A percentile compares a stretch with the other conserved stretches of the same genome.
Evolutionary conservation across 2,113 vertebrate genomes (phyloP).

Genomic region (Xyliphius kryptos): DNA sequence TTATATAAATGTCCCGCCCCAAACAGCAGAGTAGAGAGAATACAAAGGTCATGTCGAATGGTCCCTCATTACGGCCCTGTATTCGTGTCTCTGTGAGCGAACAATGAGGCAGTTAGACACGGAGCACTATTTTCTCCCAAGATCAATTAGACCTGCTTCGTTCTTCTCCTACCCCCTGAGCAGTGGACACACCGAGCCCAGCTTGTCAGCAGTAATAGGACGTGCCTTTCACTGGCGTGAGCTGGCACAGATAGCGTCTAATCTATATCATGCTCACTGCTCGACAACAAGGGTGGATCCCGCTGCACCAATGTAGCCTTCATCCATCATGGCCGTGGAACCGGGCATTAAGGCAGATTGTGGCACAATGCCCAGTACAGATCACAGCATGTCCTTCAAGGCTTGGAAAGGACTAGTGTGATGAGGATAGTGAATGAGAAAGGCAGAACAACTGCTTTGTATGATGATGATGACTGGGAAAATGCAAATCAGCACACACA

Average conservation of each 20-base stretch:
- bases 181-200: slow-evolving; percentile 10
- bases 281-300: slow-evolving; percentile 27
- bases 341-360: no score
- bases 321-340: slow-evolving; percentile 38
- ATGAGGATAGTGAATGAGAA: no score
- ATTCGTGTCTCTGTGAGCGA: slow-evolving; percentile 31
- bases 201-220: slow-evolving; percentile 30
- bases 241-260: slow-evolving; percentile 34
- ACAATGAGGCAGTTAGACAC: slow-evolving; percentile 32
- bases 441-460: neutral
- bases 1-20: no score
- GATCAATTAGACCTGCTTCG: slow-evolving; percentile 38
- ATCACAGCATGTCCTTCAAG: slow-evolving; percentile 29
- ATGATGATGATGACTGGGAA: no score
- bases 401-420: slow-evolving; percentile 8
- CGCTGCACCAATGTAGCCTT: slow-evolving; percentile 15
- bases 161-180: slow-evolving; percentile 14
- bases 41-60: slow-evolving; percentile 25
- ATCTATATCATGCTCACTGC: slow-evolving; percentile 38
- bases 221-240: slow-evolving; percentile 22
- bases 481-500: no score
- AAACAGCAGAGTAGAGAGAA: slow-evolving; percentile 8
- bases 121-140: slow-evolving; percentile 18
- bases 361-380: no score
- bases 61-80: slow-evolving; percentile 19